Evolutionary conservation across 2,113 vertebrate genomes (phyloP), one percentile per base, ranked within the genome.

Genomic region (Gallinago undulata): DNA sequence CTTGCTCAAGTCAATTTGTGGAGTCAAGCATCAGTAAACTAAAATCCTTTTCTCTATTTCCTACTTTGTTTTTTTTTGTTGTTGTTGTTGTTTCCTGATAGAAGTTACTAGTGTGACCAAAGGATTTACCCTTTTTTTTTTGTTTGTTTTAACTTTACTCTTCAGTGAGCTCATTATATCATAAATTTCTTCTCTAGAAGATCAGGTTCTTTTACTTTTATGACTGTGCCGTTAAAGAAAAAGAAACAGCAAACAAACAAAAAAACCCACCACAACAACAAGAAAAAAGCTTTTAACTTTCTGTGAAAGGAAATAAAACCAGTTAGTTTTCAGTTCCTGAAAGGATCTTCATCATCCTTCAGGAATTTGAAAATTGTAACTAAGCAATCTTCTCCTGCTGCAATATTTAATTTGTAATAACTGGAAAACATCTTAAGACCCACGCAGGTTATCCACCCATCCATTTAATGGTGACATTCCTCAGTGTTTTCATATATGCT

Each of bases 81-180:
- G 19, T 57, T 48, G 47, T 48, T 48, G 41, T 30, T 92, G 57
- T 81, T 94, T 97, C 84, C 91, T 92, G 87, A 87, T 78, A 72
- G 51, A 39, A 94, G 60, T 89, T 94, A 84, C 68, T 30, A 59
- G 47, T 78, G 91, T 94, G 95, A 94, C 91, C 80, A 87, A 96
- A 91, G 66, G 81, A 92, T 94, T 94, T 89, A 89, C 64, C 39
- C 7, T 53, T 87, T 92, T 94, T 91, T 73, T 73, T 78, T 84
- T 37, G 35, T 37, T 37, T 37, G 35, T 37, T 37, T 84, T 39
- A 89, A 78, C 56, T 95, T 94, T 82, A 75, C 57, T 95, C 84
- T 93, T 94, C 91, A 89, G 39, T 17, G 21, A 91, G 51, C 69
- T 78, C 83, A 87, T 88, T 89, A 67, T 87, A 84, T 72, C 59